Base-by-base conservation (phyloP, 2,797 vertebrate species). In the Rhabdomys pumilio region DNA sequence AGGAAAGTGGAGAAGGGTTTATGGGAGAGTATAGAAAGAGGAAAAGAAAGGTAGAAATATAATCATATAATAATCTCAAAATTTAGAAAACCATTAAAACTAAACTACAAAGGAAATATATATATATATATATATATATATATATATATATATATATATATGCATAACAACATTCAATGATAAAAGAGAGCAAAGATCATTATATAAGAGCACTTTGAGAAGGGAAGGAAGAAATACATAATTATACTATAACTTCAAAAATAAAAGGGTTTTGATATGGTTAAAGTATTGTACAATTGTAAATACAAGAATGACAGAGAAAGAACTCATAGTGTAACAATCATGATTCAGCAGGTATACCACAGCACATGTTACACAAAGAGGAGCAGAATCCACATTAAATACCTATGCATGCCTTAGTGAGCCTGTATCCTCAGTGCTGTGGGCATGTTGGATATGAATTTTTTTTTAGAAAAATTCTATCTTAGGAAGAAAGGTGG, bases 281-380 rank as follows among this genome's bases (percentile, higher is more conserved):
- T 89, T 91, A 75, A 95, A 89, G 41, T 34, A 79, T 11, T 84
- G 3, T 65, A 29, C 11, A 92, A 84, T 65, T 72, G 19, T 65
- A 75, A 87, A 14, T 59, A 84, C 7, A 81, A 26, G 20, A 47
- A 59, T 83, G 29, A 38, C 79, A 57, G 14, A 77, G 79, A 5
- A 80, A 12, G 31, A 57, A 81, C 31, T 80, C 3, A 50, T 20
- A 81, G 4, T 57, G 5, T 57, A 38, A 81, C 10, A 57, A 57
- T 38, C 22, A 81, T 57, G 34, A n/a, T 5, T 81, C 17, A 81
- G 53, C 24, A 19, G 5, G 15, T 19, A 38, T 17, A 80, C 38
- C 34, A 57, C 20, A 7, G 53, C 34, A 22, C 15, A 80, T 57
- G 5, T 34, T 57, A 11, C 31, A 24, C n/a, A 38, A 77, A 22